Evolutionary conservation across 92 coral and sea anemone genomes (phyloP), one percentile per base, ranked within the genome.

Genomic region (Porites cylindrica): DNA sequence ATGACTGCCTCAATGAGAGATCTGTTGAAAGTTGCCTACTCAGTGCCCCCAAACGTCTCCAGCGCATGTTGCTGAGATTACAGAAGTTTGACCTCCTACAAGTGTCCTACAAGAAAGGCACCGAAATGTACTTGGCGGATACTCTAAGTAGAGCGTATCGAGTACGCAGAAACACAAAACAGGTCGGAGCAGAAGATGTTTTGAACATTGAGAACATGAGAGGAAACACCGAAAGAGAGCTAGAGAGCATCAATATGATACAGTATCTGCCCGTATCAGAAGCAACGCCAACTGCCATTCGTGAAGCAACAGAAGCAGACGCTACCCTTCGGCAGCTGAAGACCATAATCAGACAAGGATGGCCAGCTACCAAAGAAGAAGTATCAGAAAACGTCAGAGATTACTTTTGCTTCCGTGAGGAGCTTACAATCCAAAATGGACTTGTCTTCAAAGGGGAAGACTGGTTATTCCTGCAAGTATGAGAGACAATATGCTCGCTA

Each of bases 261-360:
- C 88, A 89, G 71, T 77, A 83, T 75, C 85, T 83, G 9, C 75
- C 92, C 1, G 76, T 84, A 24, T 67, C 92, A 7, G 92, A 83
- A 21, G 78, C 62, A 3, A 89, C 88, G 21, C 84, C 56, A 88
- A 53, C n/a, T 10, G 14, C 20, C 63, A 86, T 82, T 50, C 72
- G 66, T 51, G 14, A 51, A 61, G 88, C 68, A 13, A 91, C 23
- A 21, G 85, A 86, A 24, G 18, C 85, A 66, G 91, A 86, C 80
- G 14, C 75, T 1, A 23, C 64, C 13, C 51, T 81, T 66, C 82
- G 68, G 77, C 88, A 76, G 59, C 79, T 82, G 13, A 90, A 81
- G 83, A 20, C 84, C 16, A 86, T 74, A 80, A 80, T 85, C 16
- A 85, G 75, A 80, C 60, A 86, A 59, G 90, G 90, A 54, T 86